These are phyloP conservation scores for Zoanthus solanderi DNA, from an alignment of 92 coral and sea anemone genomes.

Conservation along the genomic window DNA sequence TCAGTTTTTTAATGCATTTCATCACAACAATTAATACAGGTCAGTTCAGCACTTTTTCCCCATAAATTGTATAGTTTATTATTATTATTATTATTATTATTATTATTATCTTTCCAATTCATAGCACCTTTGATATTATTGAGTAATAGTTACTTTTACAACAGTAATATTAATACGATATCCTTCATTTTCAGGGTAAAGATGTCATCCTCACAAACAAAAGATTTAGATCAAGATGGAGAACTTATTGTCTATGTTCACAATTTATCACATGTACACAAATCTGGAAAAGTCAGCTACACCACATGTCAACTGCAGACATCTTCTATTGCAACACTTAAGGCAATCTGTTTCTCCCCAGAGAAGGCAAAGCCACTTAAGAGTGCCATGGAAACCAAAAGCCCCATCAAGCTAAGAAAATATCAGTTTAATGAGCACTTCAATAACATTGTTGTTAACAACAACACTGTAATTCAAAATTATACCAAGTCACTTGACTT, in stretches of 20 bases:
- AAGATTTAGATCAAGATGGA: conserved; percentile 44
- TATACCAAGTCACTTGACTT: conserved; percentile 49
- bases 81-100: conserved; percentile 28
- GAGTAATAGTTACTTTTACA: conserved; percentile 42
- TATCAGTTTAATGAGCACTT: conserved; percentile 24
- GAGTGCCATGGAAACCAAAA: conserved; percentile 8
- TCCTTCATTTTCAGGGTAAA: conserved; percentile 48
- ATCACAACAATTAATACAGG: conserved; percentile 47
- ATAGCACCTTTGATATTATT: conserved; percentile 49
- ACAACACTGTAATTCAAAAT: conserved; percentile 57
- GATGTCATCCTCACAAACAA: conserved; percentile 42
- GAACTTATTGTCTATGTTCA: conserved; percentile 51
- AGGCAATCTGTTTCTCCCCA: conserved; percentile 4
- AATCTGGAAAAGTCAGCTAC: conserved; percentile 48
- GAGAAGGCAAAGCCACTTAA: conserved; percentile 8
- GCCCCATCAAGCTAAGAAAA: conserved; percentile 25
- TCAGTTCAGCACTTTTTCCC: conserved; percentile 54
- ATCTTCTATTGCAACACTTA: conserved; percentile 6
- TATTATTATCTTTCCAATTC: conserved; percentile 39
- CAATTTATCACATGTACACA: conserved; percentile 48
- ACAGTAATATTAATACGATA: conserved; percentile 32
- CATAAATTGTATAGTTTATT: conserved; percentile 44
- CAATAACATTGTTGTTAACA: conserved; percentile 54
- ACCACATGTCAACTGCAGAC: conserved; percentile 12
- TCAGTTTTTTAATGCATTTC: conserved; percentile 43